phyloP scores from a whole-genome alignment of 2,888 invertebrate species.

The Trachelus iudaicus region DNA sequence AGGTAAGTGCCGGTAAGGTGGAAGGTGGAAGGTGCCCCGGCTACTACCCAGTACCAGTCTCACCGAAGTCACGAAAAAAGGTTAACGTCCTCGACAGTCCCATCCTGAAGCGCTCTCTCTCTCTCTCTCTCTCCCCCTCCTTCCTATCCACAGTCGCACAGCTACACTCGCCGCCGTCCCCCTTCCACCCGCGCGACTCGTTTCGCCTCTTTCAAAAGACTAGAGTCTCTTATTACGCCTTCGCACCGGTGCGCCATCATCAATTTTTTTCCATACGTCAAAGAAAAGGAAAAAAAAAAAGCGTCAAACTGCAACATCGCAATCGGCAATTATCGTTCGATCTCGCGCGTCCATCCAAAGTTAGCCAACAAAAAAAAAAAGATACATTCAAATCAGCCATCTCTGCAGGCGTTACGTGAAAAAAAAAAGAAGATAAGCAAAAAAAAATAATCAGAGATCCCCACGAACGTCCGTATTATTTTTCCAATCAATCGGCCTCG shows the following conservation, averaged over 20 bases:
- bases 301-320: neutral
- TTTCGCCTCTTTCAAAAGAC: neutral
- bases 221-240: neutral
- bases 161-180: neutral
- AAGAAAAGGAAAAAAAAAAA: neutral
- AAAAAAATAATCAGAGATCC: neutral
- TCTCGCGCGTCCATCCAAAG: neutral
- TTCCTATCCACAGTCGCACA: neutral
- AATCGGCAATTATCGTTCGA: neutral
- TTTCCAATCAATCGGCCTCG: neutral
- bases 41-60: slow-evolving; percentile 39
- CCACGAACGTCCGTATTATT: neutral
- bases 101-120: slow-evolving; percentile 26
- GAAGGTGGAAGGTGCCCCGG: slow-evolving; percentile 29
- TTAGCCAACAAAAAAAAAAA: neutral
- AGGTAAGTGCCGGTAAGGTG: slow-evolving; percentile 7
- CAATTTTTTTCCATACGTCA: neutral
- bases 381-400: neutral
- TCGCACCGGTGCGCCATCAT: neutral
- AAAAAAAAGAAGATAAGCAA: neutral
- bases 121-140: no score
- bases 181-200: neutral
- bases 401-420: neutral
- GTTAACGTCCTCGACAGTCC: slow-evolving; percentile 59
- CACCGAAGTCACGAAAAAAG: slow-evolving; percentile 63